Conservation (phyloP, 2,888 invertebrate species). For the Aelia acuminata region DNA sequence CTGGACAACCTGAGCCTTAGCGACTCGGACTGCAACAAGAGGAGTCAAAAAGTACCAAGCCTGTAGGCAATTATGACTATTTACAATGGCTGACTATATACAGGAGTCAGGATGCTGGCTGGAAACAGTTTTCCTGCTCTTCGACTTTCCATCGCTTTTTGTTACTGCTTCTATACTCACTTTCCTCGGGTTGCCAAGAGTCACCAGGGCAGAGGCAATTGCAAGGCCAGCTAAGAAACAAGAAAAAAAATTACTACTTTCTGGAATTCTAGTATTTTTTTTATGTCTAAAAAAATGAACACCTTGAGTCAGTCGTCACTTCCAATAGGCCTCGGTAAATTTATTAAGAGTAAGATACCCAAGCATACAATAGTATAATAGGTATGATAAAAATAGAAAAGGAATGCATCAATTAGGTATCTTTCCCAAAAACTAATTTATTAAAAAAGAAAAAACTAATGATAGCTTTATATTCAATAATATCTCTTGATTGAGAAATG, state of each 20-base stretch:
- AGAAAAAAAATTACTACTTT: neutral
- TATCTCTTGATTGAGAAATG: too few species aligned
- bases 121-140: constrained; percentile 75
- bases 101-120: constrained; percentile 80
- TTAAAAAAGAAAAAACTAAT: too few species aligned
- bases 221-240: constrained; percentile 79
- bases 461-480: too few species aligned
- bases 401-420: too few species aligned
- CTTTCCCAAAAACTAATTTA: too few species aligned
- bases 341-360: too few species aligned
- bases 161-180: constrained; percentile 78
- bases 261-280: too few species aligned
- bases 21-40: neutral
- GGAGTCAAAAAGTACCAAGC: constrained; percentile 25
- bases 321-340: too few species aligned
- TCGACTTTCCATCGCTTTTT: constrained; percentile 72
- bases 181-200: constrained; percentile 85
- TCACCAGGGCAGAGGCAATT: constrained; percentile 91
- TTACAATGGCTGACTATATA: constrained; percentile 67
- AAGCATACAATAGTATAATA: too few species aligned
- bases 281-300: too few species aligned
- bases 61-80: constrained; percentile 1
- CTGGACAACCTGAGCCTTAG: neutral
- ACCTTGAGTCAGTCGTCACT: too few species aligned
- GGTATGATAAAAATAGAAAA: too few species aligned